A percentile compares a stretch with the other conserved stretches of the same genome.
phyloP scores from a whole-genome alignment of 2,888 invertebrate genomes.

The Limenitis camilla region DNA sequence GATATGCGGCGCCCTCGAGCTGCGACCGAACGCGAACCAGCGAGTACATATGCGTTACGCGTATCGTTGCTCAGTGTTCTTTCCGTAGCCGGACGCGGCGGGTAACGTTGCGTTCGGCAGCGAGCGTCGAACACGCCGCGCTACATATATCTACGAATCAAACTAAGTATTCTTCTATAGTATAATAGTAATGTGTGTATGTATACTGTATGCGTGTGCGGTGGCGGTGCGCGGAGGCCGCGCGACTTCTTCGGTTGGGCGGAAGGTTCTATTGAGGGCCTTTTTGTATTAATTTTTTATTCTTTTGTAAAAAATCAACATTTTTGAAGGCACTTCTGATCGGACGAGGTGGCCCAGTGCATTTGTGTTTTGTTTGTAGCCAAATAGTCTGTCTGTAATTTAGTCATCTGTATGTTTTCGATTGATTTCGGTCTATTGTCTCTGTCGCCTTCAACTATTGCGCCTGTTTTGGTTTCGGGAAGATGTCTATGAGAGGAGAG shows the following conservation, averaged over 20 bases:
- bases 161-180: constrained; percentile 74
- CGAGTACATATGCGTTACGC: not conserved
- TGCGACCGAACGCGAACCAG: constrained; percentile 29
- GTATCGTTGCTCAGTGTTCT: not conserved
- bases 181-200: constrained; percentile 71
- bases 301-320: constrained; percentile 89
- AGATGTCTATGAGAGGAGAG: constrained; percentile 83
- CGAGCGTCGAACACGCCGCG: constrained; percentile 42
- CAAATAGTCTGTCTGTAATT: constrained; percentile 35
- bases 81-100: constrained; percentile 6
- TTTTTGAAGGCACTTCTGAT: constrained; percentile 95
- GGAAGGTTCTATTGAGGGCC: constrained; percentile 91
- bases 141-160: constrained; percentile 73
- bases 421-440: constrained; percentile 59
- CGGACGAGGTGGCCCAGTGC: constrained; percentile 95
- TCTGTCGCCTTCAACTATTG: constrained; percentile 88
- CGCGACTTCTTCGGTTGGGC: constrained; percentile 78
- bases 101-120: constrained; percentile 25
- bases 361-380: constrained; percentile 73
- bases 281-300: constrained; percentile 82
- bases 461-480: constrained; percentile 80
- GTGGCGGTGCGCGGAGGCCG: constrained; percentile 47
- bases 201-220: constrained; percentile 58
- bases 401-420: constrained; percentile 34
- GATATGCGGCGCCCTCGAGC: constrained; percentile 42